Evolutionary conservation across 2,113 vertebrate species (phyloP).

Genomic region (Piprites chloris): DNA sequence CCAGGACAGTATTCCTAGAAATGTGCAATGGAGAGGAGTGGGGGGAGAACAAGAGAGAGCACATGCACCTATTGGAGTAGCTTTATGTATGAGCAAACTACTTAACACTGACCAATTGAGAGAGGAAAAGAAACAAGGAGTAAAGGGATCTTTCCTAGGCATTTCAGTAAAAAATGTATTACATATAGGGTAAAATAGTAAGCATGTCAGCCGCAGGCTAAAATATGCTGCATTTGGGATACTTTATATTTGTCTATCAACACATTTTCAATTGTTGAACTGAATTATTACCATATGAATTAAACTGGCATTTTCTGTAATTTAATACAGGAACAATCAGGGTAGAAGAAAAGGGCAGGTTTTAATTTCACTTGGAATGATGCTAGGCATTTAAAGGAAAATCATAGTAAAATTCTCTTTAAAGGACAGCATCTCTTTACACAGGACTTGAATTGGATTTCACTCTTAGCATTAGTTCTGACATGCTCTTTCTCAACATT

Average conservation of each 20-base stretch:
- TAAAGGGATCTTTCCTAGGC: not conserved
- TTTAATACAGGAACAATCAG: not conserved
- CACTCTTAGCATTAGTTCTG: not conserved
- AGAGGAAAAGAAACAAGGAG: not conserved
- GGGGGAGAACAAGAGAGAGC: rapidly evolving
- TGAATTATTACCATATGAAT: not conserved
- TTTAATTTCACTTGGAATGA: not conserved
- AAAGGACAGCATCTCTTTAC: not conserved
- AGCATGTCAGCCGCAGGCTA: not conserved
- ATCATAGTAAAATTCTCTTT: not conserved
- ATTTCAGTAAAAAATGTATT: not conserved
- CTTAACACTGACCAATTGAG: not conserved
- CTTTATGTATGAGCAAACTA: not conserved
- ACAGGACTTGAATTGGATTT: not conserved
- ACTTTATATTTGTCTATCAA: not conserved
- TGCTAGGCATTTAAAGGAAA: not conserved
- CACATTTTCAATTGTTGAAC: not conserved
- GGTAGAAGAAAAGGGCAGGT: not conserved
- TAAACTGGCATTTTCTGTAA: not conserved
- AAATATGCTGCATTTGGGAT: not conserved
- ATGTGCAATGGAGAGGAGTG: not conserved
- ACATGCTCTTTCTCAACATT: not conserved
- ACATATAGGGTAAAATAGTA: not conserved
- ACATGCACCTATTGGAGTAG: not conserved
- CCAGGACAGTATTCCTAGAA: not conserved